Conservation (phyloP, 2,113 vertebrate genomes). For the Tragelaphus buxtoni region DNA sequence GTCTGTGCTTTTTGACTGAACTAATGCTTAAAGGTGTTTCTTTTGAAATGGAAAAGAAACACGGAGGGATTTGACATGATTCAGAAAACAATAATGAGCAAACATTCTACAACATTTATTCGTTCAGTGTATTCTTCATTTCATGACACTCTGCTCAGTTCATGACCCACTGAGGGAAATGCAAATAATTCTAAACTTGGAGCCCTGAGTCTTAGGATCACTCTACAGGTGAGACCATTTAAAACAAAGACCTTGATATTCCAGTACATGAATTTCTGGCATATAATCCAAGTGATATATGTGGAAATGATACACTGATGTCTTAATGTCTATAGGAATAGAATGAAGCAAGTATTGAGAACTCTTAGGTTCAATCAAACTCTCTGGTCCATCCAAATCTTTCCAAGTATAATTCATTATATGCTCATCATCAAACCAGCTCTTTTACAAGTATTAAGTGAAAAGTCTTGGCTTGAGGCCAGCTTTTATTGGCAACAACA, state of each 20-base stretch:
- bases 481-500: not conserved
- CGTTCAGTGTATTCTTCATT: not conserved
- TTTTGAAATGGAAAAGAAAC: constrained; percentile 5
- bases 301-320: not conserved
- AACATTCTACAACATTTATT: not conserved
- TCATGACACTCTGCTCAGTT: not conserved
- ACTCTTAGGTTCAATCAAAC: not conserved
- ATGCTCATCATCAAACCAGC: not conserved
- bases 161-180: not conserved
- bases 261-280: not conserved
- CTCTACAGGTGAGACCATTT: not conserved
- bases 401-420: not conserved
- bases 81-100: not conserved
- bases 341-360: not conserved
- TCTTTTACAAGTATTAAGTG: not conserved
- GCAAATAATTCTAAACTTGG: not conserved
- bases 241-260: not conserved
- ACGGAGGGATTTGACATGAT: not conserved
- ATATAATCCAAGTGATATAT: not conserved
- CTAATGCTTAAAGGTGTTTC: not conserved
- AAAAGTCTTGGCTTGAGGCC: not conserved
- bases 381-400: not conserved
- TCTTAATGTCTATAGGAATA: not conserved
- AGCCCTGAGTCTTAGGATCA: not conserved
- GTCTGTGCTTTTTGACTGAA: not conserved